A percentile compares a stretch with the other conserved stretches of the same genome.
Evolutionary conservation across 2,113 vertebrate species (phyloP).

Genomic region (Oncorhynchus masou): DNA sequence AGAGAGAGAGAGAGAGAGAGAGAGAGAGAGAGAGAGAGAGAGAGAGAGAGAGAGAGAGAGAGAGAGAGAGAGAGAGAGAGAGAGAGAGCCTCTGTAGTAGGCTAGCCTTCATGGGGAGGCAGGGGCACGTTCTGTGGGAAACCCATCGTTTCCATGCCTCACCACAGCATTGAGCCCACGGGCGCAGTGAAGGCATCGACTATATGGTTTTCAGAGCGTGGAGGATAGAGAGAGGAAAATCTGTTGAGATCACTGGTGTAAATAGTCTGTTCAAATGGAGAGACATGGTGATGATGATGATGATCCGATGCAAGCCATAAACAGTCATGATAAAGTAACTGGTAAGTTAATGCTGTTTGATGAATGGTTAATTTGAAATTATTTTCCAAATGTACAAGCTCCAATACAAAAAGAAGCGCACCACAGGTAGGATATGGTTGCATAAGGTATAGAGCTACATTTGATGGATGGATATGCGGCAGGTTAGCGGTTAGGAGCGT

Average conservation of each 20-base stretch:
- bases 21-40: background rate
- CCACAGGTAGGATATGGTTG: background rate
- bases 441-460: background rate
- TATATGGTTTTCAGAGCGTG: conserved; percentile 18
- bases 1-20: no score
- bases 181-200: conserved; percentile 12
- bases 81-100: no score
- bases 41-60: no score
- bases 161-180: conserved; percentile 11
- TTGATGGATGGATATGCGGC: background rate
- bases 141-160: conserved; percentile 43
- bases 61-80: background rate
- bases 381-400: background rate
- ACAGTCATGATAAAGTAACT: conserved; percentile 12
- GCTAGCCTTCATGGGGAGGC: background rate
- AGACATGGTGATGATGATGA: conserved; percentile 8
- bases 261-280: conserved; percentile 44
- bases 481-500: no score
- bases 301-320: conserved; percentile 1
- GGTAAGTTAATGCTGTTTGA: conserved; percentile 48
- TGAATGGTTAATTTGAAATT: background rate
- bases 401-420: background rate
- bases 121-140: conserved; percentile 1
- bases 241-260: background rate
- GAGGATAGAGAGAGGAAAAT: background rate